Evolutionary conservation across 2,113 vertebrate genomes (phyloP), one percentile per base, ranked within the genome.

Genomic region (Myrmophylax atrothorax): DNA sequence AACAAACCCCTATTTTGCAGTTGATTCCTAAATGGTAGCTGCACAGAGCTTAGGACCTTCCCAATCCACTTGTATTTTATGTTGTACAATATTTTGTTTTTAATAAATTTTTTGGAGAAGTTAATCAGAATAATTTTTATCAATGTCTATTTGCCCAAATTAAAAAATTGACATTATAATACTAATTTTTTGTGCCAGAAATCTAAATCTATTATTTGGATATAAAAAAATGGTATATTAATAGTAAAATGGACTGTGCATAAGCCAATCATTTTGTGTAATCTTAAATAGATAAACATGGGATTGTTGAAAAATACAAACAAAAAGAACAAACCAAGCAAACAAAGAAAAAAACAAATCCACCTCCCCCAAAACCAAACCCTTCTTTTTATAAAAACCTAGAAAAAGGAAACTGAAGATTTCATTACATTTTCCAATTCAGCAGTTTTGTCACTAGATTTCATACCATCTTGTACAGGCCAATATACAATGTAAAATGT

Each of bases 1-100:
- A 42, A 13, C 40, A 72, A 18, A 6, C 0, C 1, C 2, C 2
- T 9, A 17, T 31, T 44, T 81, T 56, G 56, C 8, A 40, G 5
- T 28, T 89, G 10, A n/a, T 79, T 58, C 67, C 17, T 78, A 90
- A 66, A 46, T 28, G 14, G 4, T 18, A 40, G 11, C 18, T 55
- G 14, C 6, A 38, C 10, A 83, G 77, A 88, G 17, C 8, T 75
- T 83, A 50, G 44, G 14, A 49, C 8, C 50, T 2, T 68, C 3
- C 1, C 3, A 63, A 4, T 25, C 3, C 6, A 33, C 31, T 59
- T 79, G 11, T 9, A 62, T 37, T 56, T 74, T 50, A 28, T 59
- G 37, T 33, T 58, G 4, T 29, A 3, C 4, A 29, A 15, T n/a
- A 38, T 55, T 63, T 66, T 38, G 33, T 49, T 72, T 55, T 72